Evolutionary conservation across 2,888 invertebrate species (phyloP), one percentile per base, ranked within the genome.

Genomic region (Eupithecia tripunctaria): DNA sequence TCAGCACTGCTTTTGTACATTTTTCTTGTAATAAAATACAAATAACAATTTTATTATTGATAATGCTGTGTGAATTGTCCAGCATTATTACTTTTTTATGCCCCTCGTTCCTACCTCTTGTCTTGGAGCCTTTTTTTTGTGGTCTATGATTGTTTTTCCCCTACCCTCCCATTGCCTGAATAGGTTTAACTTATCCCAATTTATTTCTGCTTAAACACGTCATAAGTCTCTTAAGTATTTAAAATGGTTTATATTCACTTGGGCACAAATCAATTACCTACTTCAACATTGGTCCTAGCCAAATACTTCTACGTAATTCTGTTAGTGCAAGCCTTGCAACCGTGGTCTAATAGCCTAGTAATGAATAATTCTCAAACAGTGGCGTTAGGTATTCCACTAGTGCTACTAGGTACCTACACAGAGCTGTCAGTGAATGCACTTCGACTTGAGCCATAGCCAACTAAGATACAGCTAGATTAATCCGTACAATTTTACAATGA

Each of bases 341-440:
- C 21, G 21, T 21, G 51, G 12, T 51, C 7, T 36, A 21, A 67
- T 47, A 60, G n/a, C n/a, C 21, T 67, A 36, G 43, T 51, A 70
- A 75, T 75, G 72, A 75, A 72, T 72, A 72, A 75, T 72, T 72
- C 72, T 72, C 75, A 75, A 72, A 72, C 75, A 72, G 67, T 72
- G 69, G 72, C 59, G 71, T 41, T 72, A 64, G 74, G 63, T 29
- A 62, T 32, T 32, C 62, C n/a, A 62, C 32, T n/a, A 36, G n/a
- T 0, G 18, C 18, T 18, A 7, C 5, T 36, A n/a, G n/a, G 21
- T 32, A 64, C 63, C 36, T 36, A 64, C 21, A 38, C 63, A 14
- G n/a, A 38, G 32, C 62, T 62, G 62, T 62, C 62, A 18, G 62
- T 32, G 7, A 60, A 60, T 60, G 62, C 32, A 62, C 18, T 29